phyloP scores from a whole-genome alignment of 2,888 invertebrate genomes.

The Hirudinaria manillensis region DNA sequence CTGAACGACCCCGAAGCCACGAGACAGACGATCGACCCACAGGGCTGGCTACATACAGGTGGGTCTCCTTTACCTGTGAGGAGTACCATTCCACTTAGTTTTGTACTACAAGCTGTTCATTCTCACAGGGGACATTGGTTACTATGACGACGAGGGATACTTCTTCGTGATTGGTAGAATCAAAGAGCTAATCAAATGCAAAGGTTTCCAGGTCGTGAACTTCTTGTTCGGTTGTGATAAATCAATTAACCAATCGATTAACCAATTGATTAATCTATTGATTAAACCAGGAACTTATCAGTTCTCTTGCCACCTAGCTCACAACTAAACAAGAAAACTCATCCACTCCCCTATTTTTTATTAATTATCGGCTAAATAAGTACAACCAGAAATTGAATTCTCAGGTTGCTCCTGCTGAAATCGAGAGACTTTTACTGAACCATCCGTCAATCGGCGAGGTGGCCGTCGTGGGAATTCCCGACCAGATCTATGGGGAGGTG shows the following conservation, averaged over 20 bases:
- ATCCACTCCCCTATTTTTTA: not conserved
- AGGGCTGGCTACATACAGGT: conserved; percentile 74
- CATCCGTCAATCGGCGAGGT: conserved; percentile 68
- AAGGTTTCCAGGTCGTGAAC: conserved; percentile 68
- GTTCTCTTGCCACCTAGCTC: no score
- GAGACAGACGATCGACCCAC: conserved; percentile 61
- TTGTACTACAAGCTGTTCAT: conserved; percentile 28
- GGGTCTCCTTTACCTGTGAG: not conserved
- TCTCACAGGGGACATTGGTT: conserved; percentile 69
- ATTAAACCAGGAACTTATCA: no score
- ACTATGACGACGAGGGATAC: conserved; percentile 69
- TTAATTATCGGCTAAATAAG: not conserved
- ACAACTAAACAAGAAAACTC: no score
- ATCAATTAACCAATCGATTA: no score
- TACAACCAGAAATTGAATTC: not conserved
- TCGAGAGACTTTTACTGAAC: conserved; percentile 70
- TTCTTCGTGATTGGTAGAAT: conserved; percentile 81
- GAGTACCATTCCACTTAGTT: no score
- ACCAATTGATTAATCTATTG: no score
- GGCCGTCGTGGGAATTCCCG: conserved; percentile 67
- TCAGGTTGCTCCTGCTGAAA: conserved; percentile 76
- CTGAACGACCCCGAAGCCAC: conserved; percentile 69
- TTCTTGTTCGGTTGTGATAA: not conserved
- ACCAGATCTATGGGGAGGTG: conserved; percentile 63
- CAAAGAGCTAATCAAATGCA: conserved; percentile 85